These are phyloP conservation scores for Cosmopolites sordidus DNA, from an alignment of 2,888 invertebrate genomes.

Conservation along the genomic window DNA sequence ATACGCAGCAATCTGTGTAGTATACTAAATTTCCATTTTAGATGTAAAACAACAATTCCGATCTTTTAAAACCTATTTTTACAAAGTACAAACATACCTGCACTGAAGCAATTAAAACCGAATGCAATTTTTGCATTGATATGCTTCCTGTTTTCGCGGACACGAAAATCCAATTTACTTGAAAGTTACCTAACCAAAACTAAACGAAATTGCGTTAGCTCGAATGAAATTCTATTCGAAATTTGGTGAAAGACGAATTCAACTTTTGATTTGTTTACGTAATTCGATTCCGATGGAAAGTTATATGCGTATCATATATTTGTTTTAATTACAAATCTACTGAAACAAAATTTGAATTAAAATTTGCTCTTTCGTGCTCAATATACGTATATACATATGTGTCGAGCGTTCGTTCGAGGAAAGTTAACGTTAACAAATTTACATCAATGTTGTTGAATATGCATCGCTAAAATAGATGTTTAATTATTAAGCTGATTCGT, in stretches of 20 bases:
- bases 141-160: background rate
- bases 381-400: too few relatives aligned
- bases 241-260: background rate
- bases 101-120: background rate
- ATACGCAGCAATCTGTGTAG: too few relatives aligned
- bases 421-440: too few relatives aligned
- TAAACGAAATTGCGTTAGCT: background rate
- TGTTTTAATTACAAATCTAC: too few relatives aligned
- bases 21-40: too few relatives aligned
- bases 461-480: too few relatives aligned
- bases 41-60: background rate
- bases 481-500: too few relatives aligned
- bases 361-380: too few relatives aligned
- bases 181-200: conserved; percentile 1
- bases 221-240: background rate
- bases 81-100: background rate
- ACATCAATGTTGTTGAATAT: too few relatives aligned
- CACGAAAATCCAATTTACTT: background rate
- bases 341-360: too few relatives aligned
- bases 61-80: background rate
- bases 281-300: background rate
- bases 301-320: background rate
- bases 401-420: too few relatives aligned
- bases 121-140: conserved; percentile 1
- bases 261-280: conserved; percentile 1